These are phyloP conservation scores for Synanthedon formicaeformis DNA, from an alignment of 2,888 invertebrate genomes.

Conservation along the genomic window DNA sequence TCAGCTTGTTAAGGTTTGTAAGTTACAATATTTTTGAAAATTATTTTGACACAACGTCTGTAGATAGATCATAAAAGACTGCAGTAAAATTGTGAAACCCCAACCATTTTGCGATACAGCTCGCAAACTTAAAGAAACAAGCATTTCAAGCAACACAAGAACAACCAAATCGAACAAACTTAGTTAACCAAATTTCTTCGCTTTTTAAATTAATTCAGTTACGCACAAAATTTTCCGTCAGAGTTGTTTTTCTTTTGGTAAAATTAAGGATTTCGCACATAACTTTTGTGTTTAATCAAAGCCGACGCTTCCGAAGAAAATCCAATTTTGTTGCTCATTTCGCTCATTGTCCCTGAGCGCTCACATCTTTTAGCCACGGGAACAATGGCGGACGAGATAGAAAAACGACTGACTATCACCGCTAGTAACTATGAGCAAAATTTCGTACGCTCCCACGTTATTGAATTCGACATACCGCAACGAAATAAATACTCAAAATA, in stretches of 20 bases:
- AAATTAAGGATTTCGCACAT: constrained; percentile 6
- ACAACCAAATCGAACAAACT: constrained; percentile 6
- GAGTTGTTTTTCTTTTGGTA: constrained; percentile 2
- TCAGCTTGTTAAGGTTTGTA: too few relatives aligned
- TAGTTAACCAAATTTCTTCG: constrained; percentile 8
- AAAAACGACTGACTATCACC: constrained; percentile 11
- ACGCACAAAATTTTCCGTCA: constrained; percentile 8
- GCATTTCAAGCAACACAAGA: not conserved
- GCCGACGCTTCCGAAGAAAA: constrained; percentile 3
- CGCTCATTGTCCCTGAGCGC: not conserved
- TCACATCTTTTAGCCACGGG: constrained; percentile 2
- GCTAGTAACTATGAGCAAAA: constrained; percentile 23
- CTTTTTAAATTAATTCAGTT: constrained; percentile 19
- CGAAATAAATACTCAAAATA: constrained; percentile 64
- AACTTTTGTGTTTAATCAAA: constrained; percentile 14
- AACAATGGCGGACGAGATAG: constrained; percentile 1
- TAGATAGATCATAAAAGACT: too few relatives aligned
- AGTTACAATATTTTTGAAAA: too few relatives aligned
- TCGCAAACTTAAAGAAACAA: constrained; percentile 8
- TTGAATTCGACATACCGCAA: constrained; percentile 44
- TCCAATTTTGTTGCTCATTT: constrained; percentile 2
- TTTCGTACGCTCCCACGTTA: constrained; percentile 25
- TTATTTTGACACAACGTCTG: too few relatives aligned
- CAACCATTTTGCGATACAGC: constrained; percentile 5
- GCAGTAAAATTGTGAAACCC: too few relatives aligned